Percentiles rank a stretch among this genome's conserved stretches.
phyloP scores from a whole-genome alignment of 2,113 vertebrate genomes.

The Tringa solitaria region DNA sequence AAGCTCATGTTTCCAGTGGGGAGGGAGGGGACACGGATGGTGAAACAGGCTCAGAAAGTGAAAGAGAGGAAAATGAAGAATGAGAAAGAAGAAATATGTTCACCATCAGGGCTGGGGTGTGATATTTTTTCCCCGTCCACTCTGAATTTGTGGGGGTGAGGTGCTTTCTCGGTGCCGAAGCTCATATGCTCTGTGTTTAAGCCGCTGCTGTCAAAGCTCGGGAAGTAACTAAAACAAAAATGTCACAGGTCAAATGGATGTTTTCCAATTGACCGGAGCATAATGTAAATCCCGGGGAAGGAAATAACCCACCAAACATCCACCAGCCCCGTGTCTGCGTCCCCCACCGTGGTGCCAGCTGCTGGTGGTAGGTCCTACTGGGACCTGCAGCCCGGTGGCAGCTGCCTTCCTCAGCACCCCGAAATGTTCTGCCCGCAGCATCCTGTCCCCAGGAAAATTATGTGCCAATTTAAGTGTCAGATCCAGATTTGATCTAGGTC shows the following conservation, averaged over 20 bases:
- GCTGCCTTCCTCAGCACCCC: background rate
- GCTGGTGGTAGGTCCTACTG: background rate
- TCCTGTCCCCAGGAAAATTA: background rate
- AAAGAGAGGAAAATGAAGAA: background rate
- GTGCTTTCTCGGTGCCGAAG: background rate
- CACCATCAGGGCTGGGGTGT: background rate
- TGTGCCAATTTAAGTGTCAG: background rate
- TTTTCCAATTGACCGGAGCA: background rate
- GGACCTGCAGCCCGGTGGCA: rapidly evolving
- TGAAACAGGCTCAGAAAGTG: background rate
- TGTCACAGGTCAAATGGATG: background rate
- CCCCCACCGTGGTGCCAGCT: background rate
- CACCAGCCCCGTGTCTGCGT: background rate
- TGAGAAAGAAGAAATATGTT: background rate
- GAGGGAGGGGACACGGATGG: background rate
- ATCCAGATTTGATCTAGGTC: background rate
- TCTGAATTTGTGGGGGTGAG: background rate
- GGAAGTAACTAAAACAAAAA: conserved; percentile 10
- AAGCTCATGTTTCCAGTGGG: background rate
- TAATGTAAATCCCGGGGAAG: background rate
- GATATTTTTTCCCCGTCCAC: background rate
- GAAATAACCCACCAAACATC: background rate
- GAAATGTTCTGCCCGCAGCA: background rate
- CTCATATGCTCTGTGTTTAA: background rate
- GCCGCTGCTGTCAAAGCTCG: background rate